These are phyloP conservation scores for Tachina grossa DNA, from an alignment of 2,888 invertebrate genomes.

Conservation along the genomic window DNA sequence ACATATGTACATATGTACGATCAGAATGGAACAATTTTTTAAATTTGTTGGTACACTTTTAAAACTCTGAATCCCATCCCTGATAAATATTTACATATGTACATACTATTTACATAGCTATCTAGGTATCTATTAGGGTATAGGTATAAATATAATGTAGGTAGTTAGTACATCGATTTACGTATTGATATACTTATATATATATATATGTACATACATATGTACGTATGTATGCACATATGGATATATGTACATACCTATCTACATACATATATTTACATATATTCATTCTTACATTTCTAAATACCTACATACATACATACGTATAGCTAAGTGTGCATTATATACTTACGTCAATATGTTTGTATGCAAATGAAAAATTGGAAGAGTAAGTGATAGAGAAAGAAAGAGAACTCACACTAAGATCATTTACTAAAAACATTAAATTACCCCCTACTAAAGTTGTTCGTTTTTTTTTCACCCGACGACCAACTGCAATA, in stretches of 20 bases:
- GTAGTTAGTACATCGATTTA: no score
- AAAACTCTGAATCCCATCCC: no score
- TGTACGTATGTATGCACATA: neutral
- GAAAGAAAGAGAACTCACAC: conserved; percentile 61
- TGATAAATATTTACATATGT: no score
- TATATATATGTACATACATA: conserved; percentile 11
- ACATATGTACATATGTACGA: neutral
- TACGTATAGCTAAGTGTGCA: neutral
- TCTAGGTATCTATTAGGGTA: no score
- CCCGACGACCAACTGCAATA: conserved; percentile 26
- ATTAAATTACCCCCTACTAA: conserved; percentile 54
- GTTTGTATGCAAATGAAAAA: neutral
- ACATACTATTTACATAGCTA: no score
- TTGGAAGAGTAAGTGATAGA: neutral
- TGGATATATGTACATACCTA: neutral
- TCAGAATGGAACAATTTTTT: no score
- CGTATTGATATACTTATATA: no score
- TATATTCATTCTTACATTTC: neutral
- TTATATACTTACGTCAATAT: neutral
- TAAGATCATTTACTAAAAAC: conserved; percentile 61
- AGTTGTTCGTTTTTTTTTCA: conserved; percentile 7
- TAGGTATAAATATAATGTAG: no score
- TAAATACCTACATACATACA: neutral
- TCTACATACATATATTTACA: neutral
- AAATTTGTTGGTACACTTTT: no score